Evolutionary conservation across 2,888 invertebrate genomes (phyloP), one percentile per base, ranked within the genome.

Genomic region (Leptinotarsa tumamoca): DNA sequence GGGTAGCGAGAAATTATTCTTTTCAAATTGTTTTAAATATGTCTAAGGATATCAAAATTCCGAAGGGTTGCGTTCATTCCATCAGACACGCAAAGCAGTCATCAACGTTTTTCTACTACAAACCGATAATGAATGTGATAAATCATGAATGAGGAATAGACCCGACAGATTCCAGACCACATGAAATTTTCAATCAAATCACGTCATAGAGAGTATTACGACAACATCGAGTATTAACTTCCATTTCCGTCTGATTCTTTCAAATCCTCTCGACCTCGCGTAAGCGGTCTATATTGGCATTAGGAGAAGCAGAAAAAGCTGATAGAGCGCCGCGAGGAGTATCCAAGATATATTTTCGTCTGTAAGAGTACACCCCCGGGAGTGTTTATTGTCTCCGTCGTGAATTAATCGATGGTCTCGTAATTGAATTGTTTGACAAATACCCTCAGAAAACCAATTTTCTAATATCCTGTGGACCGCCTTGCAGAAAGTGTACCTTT

Each of bases 391-490:
- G 78, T 77, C 75, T 71, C 76, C 78, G 77, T 77, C 72, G 74
- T 75, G 74, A 15, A 80, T 80, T 78, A 79, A 77, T 80, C 78
- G 77, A 81, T 79, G 71, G 75, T 50, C 66, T 73, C 71, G 73
- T 80, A 79, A 80, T 80, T 80, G 78, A 77, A 79, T 78, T 76
- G 78, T 79, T 79, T 79, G 79, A 80, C 79, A 79, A 79, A 79
- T 78, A 76, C 75, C 75, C 73, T 66, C 7, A 69, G 63, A 78
- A 63, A 54, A 51, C 58, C 50, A 72, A 43, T 61, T 63, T 43
- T 33, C 63, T 50, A 68, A 43, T 61, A 4, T 43, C n/a, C 17
- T 43, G 43, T 61, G 17, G 61, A 27, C 61, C 27, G 23, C 27
- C 21, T 21, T 1, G 61, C 61, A 2, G 15, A 15, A 61, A 61